Evolutionary conservation across 2,888 invertebrate genomes (phyloP).

Genomic region (Dasypolia templi): DNA sequence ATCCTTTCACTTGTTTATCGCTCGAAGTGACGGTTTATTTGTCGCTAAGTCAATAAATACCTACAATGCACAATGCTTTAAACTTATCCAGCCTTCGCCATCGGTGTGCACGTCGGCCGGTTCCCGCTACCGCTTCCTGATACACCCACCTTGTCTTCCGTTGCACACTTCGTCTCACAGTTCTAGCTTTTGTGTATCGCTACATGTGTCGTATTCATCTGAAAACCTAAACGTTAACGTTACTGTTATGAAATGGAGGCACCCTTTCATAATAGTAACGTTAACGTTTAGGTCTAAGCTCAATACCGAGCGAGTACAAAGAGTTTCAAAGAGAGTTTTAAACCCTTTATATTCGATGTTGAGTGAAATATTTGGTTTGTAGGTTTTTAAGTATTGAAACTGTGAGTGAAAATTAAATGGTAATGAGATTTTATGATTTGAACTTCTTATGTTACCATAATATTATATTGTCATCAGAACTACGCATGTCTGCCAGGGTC

Average conservation of each 20-base stretch:
- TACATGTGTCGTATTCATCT: conserved; percentile 23
- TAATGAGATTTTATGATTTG: too few relatives aligned
- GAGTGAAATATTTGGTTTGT: background rate
- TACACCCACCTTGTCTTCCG: conserved; percentile 61
- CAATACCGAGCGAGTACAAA: conserved; percentile 7
- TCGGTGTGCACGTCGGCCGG: conserved; percentile 56
- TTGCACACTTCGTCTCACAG: conserved; percentile 55
- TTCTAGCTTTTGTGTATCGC: conserved; percentile 42
- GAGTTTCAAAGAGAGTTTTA: conserved; percentile 1
- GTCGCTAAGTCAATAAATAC: background rate
- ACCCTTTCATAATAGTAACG: too few relatives aligned
- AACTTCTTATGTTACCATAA: background rate
- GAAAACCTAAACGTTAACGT: conserved; percentile 6
- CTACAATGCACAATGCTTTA: background rate
- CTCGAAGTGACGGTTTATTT: background rate
- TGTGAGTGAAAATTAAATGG: background rate
- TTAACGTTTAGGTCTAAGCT: conserved; percentile 5
- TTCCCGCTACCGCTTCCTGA: conserved; percentile 59
- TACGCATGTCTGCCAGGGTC: background rate
- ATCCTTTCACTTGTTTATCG: background rate
- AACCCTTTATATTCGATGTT: background rate
- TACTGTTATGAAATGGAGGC: conserved; percentile 25
- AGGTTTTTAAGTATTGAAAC: background rate
- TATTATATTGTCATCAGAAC: background rate
- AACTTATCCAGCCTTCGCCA: background rate